A percentile compares a stretch with the other conserved stretches of the same genome.
Evolutionary conservation across 2,888 invertebrate genomes (phyloP).

Genomic region (Crepidodera aurea): DNA sequence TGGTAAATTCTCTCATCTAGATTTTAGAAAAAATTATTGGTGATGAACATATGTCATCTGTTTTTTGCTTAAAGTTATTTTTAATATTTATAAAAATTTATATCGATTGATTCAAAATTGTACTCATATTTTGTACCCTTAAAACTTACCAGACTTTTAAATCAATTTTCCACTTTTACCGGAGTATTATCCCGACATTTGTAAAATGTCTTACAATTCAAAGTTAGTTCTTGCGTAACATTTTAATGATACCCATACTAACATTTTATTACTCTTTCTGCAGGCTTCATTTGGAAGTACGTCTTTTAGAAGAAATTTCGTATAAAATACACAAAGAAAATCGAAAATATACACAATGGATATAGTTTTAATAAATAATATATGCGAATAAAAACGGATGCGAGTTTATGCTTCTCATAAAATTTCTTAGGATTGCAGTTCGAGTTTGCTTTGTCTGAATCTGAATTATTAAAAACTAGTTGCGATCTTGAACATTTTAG

Average conservation of each 20-base stretch:
- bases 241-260: constrained; percentile 7
- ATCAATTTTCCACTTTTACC: too few species aligned
- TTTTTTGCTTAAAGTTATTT: too few species aligned
- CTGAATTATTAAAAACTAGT: not conserved
- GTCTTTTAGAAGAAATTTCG: not conserved
- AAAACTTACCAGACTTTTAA: too few species aligned
- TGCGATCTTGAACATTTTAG: too few species aligned
- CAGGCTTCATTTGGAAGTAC: not conserved
- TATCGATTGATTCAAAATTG: too few species aligned
- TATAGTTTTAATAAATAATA: constrained; percentile 6
- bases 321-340: not conserved
- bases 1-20: too few species aligned
- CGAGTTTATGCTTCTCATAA: not conserved
- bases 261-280: constrained; percentile 8
- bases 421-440: not conserved
- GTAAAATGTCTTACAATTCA: not conserved
- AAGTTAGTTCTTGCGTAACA: constrained; percentile 13
- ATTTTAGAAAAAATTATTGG: too few species aligned
- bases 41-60: too few species aligned
- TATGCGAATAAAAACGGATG: not conserved
- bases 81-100: too few species aligned
- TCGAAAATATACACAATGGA: constrained; percentile 1
- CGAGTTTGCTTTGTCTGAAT: not conserved
- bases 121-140: too few species aligned
- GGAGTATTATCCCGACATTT: too few species aligned